These are phyloP conservation scores for Metacarcinus magister DNA, from an alignment of 2,888 invertebrate species.

Conservation along the genomic window DNA sequence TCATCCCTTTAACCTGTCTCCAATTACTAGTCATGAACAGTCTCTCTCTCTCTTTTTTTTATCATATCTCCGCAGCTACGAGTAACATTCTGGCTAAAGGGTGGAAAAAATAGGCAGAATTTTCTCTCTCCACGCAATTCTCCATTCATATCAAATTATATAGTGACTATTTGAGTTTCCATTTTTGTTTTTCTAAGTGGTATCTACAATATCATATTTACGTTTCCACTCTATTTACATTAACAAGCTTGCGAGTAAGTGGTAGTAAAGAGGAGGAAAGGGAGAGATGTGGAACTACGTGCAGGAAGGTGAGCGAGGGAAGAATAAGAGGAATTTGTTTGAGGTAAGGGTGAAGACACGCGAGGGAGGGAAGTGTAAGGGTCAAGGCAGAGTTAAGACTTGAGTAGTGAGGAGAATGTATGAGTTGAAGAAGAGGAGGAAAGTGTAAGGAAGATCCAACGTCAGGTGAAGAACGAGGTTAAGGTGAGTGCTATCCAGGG, in stretches of 20 bases:
- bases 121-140: constrained; percentile 26
- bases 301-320: neutral
- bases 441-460: neutral
- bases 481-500: neutral
- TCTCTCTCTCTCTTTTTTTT: neutral
- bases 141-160: neutral
- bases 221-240: constrained; percentile 1
- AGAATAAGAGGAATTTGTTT: neutral
- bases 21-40: constrained; percentile 11
- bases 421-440: neutral
- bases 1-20: constrained; percentile 18
- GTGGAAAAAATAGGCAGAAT: neutral
- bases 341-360: constrained; percentile 26
- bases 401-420: neutral
- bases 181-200: neutral
- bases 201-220: neutral
- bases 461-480: neutral
- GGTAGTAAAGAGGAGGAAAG: neutral
- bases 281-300: neutral
- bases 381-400: neutral
- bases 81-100: neutral
- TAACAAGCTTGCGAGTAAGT: neutral
- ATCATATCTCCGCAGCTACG: neutral
- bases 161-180: neutral
- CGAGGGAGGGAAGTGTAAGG: neutral